A percentile compares a stretch with the other conserved stretches of the same genome.
phyloP scores from a whole-genome alignment of 2,888 invertebrate species.

The Choristoneura rosaceana region DNA sequence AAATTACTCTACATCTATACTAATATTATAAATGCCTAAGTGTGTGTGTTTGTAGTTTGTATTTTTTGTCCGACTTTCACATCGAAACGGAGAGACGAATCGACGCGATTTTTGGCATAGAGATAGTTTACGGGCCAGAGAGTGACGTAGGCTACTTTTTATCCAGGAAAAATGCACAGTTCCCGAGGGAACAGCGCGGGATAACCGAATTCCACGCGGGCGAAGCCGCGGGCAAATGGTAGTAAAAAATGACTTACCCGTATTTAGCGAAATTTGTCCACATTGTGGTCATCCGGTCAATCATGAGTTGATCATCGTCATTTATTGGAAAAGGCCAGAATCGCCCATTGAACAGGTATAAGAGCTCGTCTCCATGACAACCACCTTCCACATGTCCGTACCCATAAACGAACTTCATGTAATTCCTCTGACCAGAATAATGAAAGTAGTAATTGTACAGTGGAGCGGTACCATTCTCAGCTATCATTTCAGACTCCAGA shows the following conservation, averaged over 20 bases:
- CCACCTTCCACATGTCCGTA: constrained; percentile 62
- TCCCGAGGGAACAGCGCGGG: no score
- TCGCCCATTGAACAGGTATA: constrained; percentile 72
- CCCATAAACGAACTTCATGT: constrained; percentile 60
- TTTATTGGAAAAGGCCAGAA: constrained; percentile 52
- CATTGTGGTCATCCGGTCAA: constrained; percentile 67
- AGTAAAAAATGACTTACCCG: constrained; percentile 57
- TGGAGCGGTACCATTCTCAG: constrained; percentile 50
- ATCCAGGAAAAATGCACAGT: no score
- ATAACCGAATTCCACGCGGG: no score
- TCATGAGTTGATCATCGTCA: constrained; percentile 59
- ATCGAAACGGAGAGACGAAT: no score
- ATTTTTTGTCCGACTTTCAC: no score
- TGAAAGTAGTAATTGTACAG: constrained; percentile 73
- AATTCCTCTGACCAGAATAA: constrained; percentile 71
- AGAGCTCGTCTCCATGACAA: constrained; percentile 71
- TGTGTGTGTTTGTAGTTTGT: no score
- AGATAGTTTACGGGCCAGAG: no score
- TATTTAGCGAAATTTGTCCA: constrained; percentile 80
- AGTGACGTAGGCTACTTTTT: no score
- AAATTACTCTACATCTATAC: no score
- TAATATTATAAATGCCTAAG: no score
- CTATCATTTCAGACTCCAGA: constrained; percentile 61
- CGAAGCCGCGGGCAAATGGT: no score
- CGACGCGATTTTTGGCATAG: no score